Conservation (phyloP, 2,113 vertebrate genomes). For the Gobius niger region DNA sequence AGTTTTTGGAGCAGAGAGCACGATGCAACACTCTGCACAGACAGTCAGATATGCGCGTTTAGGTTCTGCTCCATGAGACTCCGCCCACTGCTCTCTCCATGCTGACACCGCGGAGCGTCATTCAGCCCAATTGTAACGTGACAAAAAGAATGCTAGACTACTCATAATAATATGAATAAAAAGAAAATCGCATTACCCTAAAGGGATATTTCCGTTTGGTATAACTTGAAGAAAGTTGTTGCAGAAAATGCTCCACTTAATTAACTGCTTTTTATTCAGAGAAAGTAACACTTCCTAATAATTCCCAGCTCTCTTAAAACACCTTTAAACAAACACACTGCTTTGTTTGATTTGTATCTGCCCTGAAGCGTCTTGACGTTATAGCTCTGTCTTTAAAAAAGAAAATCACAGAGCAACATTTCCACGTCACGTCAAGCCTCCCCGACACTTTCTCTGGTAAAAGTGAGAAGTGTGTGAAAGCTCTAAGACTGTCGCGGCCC, state of each 20-base stretch:
- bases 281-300: background rate
- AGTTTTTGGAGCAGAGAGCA: too few relatives aligned
- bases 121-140: too few relatives aligned
- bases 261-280: background rate
- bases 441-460: conserved; percentile 32
- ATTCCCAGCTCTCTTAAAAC: background rate
- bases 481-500: conserved; percentile 49
- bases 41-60: too few relatives aligned
- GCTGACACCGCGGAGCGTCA: too few relatives aligned
- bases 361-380: background rate
- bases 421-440: conserved; percentile 16
- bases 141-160: too few relatives aligned
- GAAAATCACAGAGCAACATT: conserved; percentile 2
- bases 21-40: too few relatives aligned
- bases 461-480: conserved; percentile 64
- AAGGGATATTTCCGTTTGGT: too few relatives aligned
- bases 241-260: background rate
- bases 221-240: too few relatives aligned
- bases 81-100: too few relatives aligned
- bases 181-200: too few relatives aligned
- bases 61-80: too few relatives aligned
- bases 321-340: background rate
- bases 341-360: background rate
- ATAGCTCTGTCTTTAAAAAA: background rate
- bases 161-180: too few relatives aligned